Evolutionary conservation across 37 sponge, comb jelly and placozoan species (phyloP), one percentile per base, ranked within the genome.

Genomic region (Agelas oroides): DNA sequence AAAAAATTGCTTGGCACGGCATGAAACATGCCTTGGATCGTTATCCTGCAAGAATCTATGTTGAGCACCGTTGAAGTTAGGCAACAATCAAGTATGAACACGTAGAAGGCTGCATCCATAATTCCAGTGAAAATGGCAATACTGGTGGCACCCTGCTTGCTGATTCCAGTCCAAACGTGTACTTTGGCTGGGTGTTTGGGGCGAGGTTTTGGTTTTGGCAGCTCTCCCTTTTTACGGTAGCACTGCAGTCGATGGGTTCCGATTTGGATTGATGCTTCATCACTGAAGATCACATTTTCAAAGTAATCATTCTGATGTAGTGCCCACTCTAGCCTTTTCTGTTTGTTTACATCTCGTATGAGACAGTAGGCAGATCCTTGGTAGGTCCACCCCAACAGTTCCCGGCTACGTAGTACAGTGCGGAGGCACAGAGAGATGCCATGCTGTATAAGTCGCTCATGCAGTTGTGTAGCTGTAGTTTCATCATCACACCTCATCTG

Each of bases 101-200:
- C 31, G 39, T 83, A 83, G 40, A 83, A 76, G 23, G 30, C 59
- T 55, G 76, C 77, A 66, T 85, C 36, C 86, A 85, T 85, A 17
- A 76, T 85, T 14, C 86, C 86, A 5, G 34, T 58, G 66, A 85
- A 85, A 34, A 85, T 67, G 53, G 58, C 58, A 28, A 85, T 54
- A 34, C 21, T 20, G 30, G 84, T 84, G 19, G 65, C 55, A 27
- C 84, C 84, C 27, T 37, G 65, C 11, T 15, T 41, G 35, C 86
- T 85, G 57, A 77, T 77, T 76, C 77, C 86, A 11, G 70, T 77
- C 86, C 86, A 85, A 34, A 76, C 86, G 67, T 85, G 86, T 20
- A 85, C 77, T 65, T 85, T 85, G 30, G 76, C 58, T 23, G 86
- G 86, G 41, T 85, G 86, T 59, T 85, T 85, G n/a, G 86, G 40